Percentiles rank a stretch among this genome's conserved stretches.
phyloP scores from a whole-genome alignment of 2,113 vertebrate species.

The Lynx canadensis region DNA sequence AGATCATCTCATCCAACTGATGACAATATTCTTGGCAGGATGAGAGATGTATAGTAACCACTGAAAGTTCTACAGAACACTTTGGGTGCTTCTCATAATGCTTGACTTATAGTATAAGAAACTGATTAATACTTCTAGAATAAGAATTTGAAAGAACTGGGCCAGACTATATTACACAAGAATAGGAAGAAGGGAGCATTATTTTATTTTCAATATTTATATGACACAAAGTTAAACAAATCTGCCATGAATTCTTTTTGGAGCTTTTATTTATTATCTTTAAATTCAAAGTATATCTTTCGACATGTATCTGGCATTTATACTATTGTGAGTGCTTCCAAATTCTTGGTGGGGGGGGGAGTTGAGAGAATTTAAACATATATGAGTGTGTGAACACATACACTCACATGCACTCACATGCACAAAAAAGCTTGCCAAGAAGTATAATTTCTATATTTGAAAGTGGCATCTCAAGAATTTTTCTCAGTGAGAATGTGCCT shows the following conservation, averaged over 20 bases:
- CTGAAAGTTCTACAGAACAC: not conserved
- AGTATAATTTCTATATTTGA: not conserved
- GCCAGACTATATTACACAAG: not conserved
- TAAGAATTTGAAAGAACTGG: not conserved
- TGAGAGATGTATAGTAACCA: accelerated
- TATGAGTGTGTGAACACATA: accelerated
- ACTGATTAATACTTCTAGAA: not conserved
- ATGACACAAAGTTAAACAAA: slow-evolving; percentile 49
- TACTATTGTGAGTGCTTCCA: not conserved
- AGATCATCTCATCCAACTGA: no score
- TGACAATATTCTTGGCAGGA: not conserved
- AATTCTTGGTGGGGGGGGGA: not conserved
- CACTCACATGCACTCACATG: accelerated
- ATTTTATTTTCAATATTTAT: slow-evolving; percentile 33
- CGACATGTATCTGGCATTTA: not conserved
- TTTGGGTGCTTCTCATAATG: not conserved
- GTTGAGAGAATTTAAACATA: not conserved
- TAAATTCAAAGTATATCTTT: slow-evolving; percentile 34
- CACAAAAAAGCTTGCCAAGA: not conserved
- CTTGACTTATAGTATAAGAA: not conserved
- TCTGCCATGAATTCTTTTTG: slow-evolving; percentile 43
- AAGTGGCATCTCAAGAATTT: not conserved
- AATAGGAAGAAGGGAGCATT: not conserved
- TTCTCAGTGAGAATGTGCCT: not conserved
- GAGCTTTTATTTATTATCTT: slow-evolving; percentile 61